Base-by-base conservation (phyloP, 1,140 invertebrate species). In the Panagrolaimus sp. region DNA sequence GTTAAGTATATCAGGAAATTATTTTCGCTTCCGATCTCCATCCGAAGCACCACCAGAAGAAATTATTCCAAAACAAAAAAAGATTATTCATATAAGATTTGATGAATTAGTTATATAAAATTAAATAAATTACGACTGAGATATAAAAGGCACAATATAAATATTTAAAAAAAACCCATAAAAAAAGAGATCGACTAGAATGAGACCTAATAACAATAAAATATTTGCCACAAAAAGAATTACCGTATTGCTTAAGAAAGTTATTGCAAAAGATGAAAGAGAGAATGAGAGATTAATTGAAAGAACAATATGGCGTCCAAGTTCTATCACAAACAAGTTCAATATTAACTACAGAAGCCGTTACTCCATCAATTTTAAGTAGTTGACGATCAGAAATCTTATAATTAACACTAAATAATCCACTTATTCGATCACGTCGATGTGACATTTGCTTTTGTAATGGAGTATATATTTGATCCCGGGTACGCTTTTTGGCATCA, bases 291-390 rank as follows among this genome's bases (percentile, higher is more conserved):
- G 32, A 38, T 38, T 38, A 38, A 38, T 69, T 15, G 58, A 43
- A 15, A 67, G 17, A 6, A 70, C 78, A 79, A 46, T 81, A 79
- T 17, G 78, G 79, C 2, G 78, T 79, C 78, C 78, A 81, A 15
- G 63, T 72, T 12, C 66, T 28, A 62, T 79, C 72, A 65, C 78
- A 79, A 15, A 69, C 4, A 43, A 79, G 67, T 46, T 73, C 62
- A 17, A 79, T 70, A 67, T 78, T 70, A 14, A 78, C 45, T n/a
- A 77, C 45, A 10, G 63, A 48, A 43, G 78, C 65, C 12, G 63
- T 38, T 12, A 64, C 48, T 43, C 65, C 52, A 52, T 71, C 58
- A 32, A 78, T 78, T 28, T 52, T 38, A n/a, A 74, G 47, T 43
- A 70, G 43, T 17, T 46, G 46, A 3, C 73, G 69, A 17, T 28